Base-by-base conservation (phyloP, 2,797 vertebrate species). In the Syncerus caffer region DNA sequence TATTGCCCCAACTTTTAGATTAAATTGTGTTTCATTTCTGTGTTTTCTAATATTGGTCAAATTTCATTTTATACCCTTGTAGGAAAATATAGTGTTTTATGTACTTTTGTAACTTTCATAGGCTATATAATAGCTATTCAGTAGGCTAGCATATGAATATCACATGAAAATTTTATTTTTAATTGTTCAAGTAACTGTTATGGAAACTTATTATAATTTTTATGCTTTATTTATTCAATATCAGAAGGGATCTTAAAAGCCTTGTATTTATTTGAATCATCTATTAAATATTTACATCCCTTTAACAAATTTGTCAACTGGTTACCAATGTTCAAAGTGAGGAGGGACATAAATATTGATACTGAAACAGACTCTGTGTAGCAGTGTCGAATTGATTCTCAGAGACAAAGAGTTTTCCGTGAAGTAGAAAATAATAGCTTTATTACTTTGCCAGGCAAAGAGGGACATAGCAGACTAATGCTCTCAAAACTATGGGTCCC, bases 141-240 rank as follows among this genome's bases (percentile, higher is more conserved):
- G 1, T 58, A 94, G 60, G 13, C 50, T 94, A 67, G 53, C 58
- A 86, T 86, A 38, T 89, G 92, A 42, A 29, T 64, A 88, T 31
- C 31, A 74, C 13, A 55, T 82, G 38, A 38, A 42, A 85, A 5
- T 95, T 93, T 95, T 96, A 76, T 62, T 92, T 94, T 96, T 64
- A 88, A 85, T 83, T 88, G 42, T 25, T 83, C 23, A 87, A 57
- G 25, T 85, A 53, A 87, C 13, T 88, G 25, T 85, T 79, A 76
- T 10, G 6, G 47, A 57, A 93, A 83, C 42, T 67, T 47, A n/a
- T 5, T 67, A 51, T 64, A 78, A 60, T 85, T 89, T 92, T 71
- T 88, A 83, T 93, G 27, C 74, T 93, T 89, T 78, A 50, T 60
- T 96, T 76, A 90, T n/a, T 97, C 31, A 96, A 92, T 55, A 84